phyloP scores from a whole-genome alignment of 2,888 invertebrate species.

The Crioceris asparagi region DNA sequence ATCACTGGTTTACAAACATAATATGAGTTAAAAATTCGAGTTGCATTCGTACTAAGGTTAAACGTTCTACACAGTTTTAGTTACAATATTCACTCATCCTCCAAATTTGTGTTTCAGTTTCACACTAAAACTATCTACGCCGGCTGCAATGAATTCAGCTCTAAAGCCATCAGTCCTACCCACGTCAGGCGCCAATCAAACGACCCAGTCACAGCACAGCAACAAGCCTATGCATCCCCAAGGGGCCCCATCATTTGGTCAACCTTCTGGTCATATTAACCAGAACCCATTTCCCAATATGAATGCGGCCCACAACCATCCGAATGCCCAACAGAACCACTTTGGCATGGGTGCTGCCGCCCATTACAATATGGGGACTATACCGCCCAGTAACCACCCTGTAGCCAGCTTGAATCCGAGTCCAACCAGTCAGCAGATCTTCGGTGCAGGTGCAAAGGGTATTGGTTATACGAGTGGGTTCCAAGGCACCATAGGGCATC shows the following conservation, averaged over 20 bases:
- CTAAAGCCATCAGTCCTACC: constrained; percentile 50
- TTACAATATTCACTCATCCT: no score
- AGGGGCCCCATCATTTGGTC: constrained; percentile 27
- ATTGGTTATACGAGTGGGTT: constrained; percentile 27
- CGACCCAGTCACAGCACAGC: no score
- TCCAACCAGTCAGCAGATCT: constrained; percentile 22
- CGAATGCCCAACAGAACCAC: constrained; percentile 27
- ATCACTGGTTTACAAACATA: no score
- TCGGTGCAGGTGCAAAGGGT: constrained; percentile 25
- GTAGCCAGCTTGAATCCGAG: no score
- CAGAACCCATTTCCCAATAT: constrained; percentile 25
- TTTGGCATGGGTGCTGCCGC: constrained; percentile 27
- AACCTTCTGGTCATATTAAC: constrained; percentile 29
- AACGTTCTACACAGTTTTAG: no score
- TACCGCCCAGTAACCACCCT: constrained; percentile 32
- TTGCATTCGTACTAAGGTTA: no score
- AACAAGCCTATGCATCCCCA: constrained; percentile 33
- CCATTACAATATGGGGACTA: constrained; percentile 24
- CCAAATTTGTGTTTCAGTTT: no score
- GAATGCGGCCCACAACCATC: constrained; percentile 24
- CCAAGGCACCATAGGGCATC: constrained; percentile 28
- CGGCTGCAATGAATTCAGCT: constrained; percentile 54
- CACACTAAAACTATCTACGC: no score
- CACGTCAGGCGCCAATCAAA: constrained; percentile 27
- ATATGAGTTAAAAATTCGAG: no score